Conservation (phyloP, 37 sponge, comb jelly and placozoan species). For the Petrosia ficiformis region DNA sequence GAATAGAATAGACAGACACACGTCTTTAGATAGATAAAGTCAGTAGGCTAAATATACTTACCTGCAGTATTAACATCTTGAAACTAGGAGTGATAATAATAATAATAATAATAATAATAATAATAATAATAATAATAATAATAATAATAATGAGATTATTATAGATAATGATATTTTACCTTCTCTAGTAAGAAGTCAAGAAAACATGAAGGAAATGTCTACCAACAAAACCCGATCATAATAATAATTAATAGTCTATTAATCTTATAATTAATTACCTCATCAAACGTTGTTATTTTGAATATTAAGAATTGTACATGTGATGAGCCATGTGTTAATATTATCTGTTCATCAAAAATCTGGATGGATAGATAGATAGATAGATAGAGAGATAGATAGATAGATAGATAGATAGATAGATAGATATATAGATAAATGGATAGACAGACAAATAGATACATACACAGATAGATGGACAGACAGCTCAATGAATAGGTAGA, state of each 20-base stretch:
- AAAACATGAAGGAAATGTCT: slow-evolving; percentile 54
- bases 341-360: slow-evolving; percentile 50
- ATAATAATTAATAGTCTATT: not conserved
- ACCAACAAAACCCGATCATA: not conserved
- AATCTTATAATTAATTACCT: slow-evolving; percentile 19
- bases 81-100: slow-evolving; percentile 34
- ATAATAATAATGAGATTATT: too few species aligned
- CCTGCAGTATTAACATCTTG: slow-evolving; percentile 39
- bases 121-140: too few species aligned
- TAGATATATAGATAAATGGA: too few species aligned
- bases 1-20: not conserved
- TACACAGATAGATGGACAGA: too few species aligned
- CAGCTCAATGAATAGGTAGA: too few species aligned
- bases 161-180: slow-evolving; percentile 10
- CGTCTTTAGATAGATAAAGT: not conserved
- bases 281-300: slow-evolving; percentile 54
- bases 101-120: not conserved
- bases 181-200: slow-evolving; percentile 67
- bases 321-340: slow-evolving; percentile 76
- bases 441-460: too few species aligned
- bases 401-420: too few species aligned
- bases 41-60: not conserved
- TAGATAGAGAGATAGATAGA: too few species aligned
- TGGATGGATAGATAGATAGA: too few species aligned
- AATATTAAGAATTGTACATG: slow-evolving; percentile 84